phyloP scores from a whole-genome alignment of 2,797 vertebrate genomes.

The Poecilia gillii region DNA sequence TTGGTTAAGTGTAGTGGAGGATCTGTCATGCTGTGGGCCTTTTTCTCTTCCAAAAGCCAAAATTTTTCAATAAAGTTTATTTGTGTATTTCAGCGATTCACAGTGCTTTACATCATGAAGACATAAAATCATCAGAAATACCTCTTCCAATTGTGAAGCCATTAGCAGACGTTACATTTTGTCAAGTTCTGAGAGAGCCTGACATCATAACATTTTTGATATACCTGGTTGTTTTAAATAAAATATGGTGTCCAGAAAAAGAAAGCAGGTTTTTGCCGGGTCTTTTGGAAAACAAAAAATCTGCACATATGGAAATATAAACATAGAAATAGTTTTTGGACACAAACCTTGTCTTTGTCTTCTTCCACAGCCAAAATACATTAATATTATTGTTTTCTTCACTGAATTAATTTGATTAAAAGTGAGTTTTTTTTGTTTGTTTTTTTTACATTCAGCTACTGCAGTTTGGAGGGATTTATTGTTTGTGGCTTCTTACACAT shows the following conservation, averaged over 20 bases:
- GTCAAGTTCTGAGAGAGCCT: too few relatives aligned
- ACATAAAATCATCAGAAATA: too few relatives aligned
- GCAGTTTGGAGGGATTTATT: neutral
- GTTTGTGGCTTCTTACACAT: neutral
- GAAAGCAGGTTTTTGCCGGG: neutral
- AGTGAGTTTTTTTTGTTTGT: neutral
- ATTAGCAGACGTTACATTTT: too few relatives aligned
- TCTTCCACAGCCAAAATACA: neutral
- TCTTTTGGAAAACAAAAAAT: neutral
- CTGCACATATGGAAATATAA: neutral
- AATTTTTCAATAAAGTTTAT: neutral
- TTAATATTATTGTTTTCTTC: neutral
- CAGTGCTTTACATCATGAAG: too few relatives aligned
- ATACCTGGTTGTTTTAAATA: neutral
- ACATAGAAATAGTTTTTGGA: neutral
- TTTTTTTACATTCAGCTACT: too few relatives aligned
- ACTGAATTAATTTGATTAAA: neutral
- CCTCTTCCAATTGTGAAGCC: too few relatives aligned
- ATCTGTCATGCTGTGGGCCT: neutral
- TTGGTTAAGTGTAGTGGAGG: neutral
- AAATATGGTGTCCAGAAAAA: neutral
- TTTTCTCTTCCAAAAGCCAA: neutral
- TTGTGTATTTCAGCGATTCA: too few relatives aligned
- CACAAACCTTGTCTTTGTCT: neutral
- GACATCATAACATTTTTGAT: too few relatives aligned